Conservation (phyloP, 2,888 invertebrate species). For the Bombylius discolor region DNA sequence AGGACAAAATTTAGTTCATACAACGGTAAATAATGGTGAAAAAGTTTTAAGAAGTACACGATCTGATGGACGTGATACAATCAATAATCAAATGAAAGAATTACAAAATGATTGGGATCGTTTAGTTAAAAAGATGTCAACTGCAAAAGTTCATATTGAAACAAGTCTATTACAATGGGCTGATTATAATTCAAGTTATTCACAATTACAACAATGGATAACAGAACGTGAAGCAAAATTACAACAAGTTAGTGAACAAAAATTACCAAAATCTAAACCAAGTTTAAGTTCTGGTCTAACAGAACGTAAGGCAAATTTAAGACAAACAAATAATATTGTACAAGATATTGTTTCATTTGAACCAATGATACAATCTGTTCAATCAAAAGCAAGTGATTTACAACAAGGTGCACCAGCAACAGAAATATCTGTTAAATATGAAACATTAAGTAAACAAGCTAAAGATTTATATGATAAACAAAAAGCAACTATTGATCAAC, state of each 20-base stretch:
- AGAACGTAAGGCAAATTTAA: constrained; percentile 75
- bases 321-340: constrained; percentile 86
- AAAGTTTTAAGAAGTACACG: constrained; percentile 77
- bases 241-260: constrained; percentile 78
- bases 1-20: constrained; percentile 74
- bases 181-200: constrained; percentile 86
- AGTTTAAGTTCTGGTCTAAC: constrained; percentile 67
- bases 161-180: constrained; percentile 89
- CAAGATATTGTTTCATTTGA: constrained; percentile 95
- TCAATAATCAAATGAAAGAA: constrained; percentile 76
- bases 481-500: constrained; percentile 78
- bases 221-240: constrained; percentile 83
- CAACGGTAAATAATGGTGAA: constrained; percentile 79
- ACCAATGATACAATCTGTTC: constrained; percentile 92
- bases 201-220: constrained; percentile 88
- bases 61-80: constrained; percentile 77
- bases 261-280: constrained; percentile 63
- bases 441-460: constrained; percentile 78
- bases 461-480: constrained; percentile 80
- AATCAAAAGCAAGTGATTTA: constrained; percentile 83
- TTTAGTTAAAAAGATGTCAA: constrained; percentile 79
- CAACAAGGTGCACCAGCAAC: constrained; percentile 84
- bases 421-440: constrained; percentile 84
- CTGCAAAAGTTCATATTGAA: constrained; percentile 81
- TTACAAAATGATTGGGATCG: constrained; percentile 88